Conservation (phyloP, 2,797 vertebrate species). For the Pelochelys cantorii region DNA sequence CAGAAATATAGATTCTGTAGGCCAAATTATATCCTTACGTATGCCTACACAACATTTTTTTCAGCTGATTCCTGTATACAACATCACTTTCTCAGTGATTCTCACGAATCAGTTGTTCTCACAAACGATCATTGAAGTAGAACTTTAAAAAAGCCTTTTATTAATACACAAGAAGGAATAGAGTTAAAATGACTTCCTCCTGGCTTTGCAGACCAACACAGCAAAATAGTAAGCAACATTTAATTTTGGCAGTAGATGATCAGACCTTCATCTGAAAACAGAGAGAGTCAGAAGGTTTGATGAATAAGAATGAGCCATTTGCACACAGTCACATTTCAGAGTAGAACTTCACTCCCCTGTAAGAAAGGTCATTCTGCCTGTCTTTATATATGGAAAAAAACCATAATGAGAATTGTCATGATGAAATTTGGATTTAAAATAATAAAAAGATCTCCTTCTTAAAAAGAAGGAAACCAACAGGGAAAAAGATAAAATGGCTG, state of each 20-base stretch:
- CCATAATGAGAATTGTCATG: constrained; percentile 4
- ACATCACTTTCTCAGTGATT: background rate
- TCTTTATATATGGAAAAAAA: background rate
- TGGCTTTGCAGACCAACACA: background rate
- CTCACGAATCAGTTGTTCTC: background rate
- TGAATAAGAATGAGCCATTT: background rate
- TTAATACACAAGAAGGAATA: background rate
- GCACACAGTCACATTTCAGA: background rate
- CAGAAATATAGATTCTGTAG: background rate
- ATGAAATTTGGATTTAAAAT: background rate
- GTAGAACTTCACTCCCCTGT: background rate
- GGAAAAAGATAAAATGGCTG: background rate
- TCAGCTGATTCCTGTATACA: background rate
- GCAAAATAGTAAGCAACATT: background rate
- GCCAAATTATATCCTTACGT: background rate
- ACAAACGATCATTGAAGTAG: rapidly evolving
- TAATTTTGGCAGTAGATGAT: background rate
- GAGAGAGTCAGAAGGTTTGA: background rate
- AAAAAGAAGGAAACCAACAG: background rate
- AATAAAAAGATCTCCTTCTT: background rate
- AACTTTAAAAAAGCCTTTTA: background rate
- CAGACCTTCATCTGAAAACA: background rate
- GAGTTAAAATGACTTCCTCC: background rate
- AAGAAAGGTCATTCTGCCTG: background rate
- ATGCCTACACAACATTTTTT: background rate